A percentile compares a stretch with the other conserved stretches of the same genome.
Evolutionary conservation across 2,888 invertebrate species (phyloP).

Genomic region (Diabrotica balteata): DNA sequence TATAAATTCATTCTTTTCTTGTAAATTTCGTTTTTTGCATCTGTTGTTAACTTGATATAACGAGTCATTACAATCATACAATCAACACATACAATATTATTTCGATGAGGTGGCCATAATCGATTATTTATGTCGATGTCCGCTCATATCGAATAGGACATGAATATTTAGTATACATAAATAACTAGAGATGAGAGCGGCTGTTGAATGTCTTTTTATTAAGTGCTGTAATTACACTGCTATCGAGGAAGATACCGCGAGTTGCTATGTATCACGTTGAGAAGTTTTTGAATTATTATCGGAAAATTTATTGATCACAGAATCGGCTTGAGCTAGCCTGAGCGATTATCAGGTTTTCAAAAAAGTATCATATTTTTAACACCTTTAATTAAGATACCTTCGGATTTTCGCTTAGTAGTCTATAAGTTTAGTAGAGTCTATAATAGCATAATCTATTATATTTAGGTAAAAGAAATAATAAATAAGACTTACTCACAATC

Average conservation of each 20-base stretch:
- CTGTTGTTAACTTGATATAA: too few species aligned
- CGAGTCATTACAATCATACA: too few species aligned
- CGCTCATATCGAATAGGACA: slow-evolving; percentile 48
- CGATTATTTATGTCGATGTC: slow-evolving; percentile 49
- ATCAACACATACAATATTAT: neutral
- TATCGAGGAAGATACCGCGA: slow-evolving; percentile 48
- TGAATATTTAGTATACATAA: slow-evolving; percentile 48
- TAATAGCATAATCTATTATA: too few species aligned
- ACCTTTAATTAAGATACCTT: too few species aligned
- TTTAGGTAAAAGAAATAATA: too few species aligned
- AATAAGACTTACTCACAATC: too few species aligned
- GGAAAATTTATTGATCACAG: slow-evolving; percentile 11
- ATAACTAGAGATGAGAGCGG: slow-evolving; percentile 41
- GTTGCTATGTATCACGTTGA: slow-evolving; percentile 42
- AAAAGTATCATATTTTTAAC: too few species aligned
- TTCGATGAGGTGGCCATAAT: slow-evolving; percentile 32
- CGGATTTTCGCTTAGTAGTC: too few species aligned
- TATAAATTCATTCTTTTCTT: too few species aligned
- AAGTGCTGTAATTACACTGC: slow-evolving; percentile 50
- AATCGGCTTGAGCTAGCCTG: neutral
- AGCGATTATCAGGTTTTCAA: neutral
- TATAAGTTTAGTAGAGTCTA: too few species aligned
- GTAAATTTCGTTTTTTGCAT: too few species aligned
- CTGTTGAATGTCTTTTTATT: slow-evolving; percentile 47
- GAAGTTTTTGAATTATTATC: slow-evolving; percentile 43